phyloP scores from a whole-genome alignment of 2,797 vertebrate species.

The Diplodus puntazzo region DNA sequence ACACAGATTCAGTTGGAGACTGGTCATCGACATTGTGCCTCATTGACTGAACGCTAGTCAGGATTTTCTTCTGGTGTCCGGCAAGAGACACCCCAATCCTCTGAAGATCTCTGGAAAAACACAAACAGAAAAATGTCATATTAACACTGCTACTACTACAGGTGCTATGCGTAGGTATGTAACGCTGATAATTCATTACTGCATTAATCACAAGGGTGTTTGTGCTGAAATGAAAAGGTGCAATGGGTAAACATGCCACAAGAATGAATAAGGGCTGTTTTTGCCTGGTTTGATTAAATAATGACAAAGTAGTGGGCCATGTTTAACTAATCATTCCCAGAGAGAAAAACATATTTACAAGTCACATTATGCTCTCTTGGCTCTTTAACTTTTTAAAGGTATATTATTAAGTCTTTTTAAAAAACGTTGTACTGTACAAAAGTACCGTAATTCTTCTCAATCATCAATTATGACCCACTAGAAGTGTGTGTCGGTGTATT shows the following conservation, averaged over 20 bases:
- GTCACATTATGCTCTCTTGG: neutral
- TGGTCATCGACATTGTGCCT: conserved; percentile 91
- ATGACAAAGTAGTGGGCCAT: neutral
- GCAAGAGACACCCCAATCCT: conserved; percentile 96
- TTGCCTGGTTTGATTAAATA: conserved; percentile 1
- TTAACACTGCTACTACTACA: neutral
- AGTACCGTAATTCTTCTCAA: too few relatives aligned
- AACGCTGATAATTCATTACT: conserved; percentile 3
- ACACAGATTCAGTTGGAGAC: conserved; percentile 94
- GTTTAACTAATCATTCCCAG: neutral
- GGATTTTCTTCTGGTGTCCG: conserved; percentile 99
- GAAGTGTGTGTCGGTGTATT: too few relatives aligned
- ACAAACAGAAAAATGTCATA: conserved; percentile 3
- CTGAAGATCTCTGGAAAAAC: conserved; percentile 91
- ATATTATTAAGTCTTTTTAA: too few relatives aligned
- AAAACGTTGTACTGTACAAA: too few relatives aligned
- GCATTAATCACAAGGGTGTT: neutral
- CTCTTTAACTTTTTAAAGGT: neutral
- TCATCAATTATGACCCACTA: too few relatives aligned
- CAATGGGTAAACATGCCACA: neutral
- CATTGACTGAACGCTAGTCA: conserved; percentile 96
- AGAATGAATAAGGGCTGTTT: neutral
- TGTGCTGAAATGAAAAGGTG: neutral
- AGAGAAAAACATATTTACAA: neutral
- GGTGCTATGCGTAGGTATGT: conserved; percentile 2